phyloP scores from a whole-genome alignment of 2,113 vertebrate species.

The Epinephelus fuscoguttatus region DNA sequence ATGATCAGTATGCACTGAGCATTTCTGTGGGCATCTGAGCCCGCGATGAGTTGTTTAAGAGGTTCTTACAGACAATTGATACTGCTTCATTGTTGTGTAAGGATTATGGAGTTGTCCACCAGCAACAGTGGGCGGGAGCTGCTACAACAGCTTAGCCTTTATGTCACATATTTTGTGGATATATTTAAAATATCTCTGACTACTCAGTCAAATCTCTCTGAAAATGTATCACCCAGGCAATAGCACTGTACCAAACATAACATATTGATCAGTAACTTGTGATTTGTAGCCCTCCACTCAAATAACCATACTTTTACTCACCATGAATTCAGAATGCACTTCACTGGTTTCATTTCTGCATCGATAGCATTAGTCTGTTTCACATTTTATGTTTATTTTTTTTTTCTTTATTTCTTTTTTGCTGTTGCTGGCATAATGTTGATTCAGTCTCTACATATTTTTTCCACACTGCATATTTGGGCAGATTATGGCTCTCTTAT shows the following conservation, averaged over 20 bases:
- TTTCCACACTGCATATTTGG: neutral
- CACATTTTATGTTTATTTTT: neutral
- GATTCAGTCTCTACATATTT: conserved; percentile 27
- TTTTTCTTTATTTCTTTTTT: neutral
- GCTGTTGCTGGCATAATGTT: conserved; percentile 30
- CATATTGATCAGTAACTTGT: conserved; percentile 24
- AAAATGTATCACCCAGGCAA: conserved; percentile 9
- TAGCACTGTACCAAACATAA: neutral
- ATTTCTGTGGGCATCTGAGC: conserved; percentile 35
- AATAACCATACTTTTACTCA: neutral
- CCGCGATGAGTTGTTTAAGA: conserved; percentile 25
- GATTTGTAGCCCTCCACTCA: neutral
- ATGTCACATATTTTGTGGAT: conserved; percentile 5
- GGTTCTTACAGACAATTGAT: conserved; percentile 25
- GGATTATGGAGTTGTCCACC: conserved; percentile 27
- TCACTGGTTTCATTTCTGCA: conserved; percentile 30
- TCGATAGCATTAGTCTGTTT: conserved; percentile 20
- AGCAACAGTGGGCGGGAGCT: conserved; percentile 31
- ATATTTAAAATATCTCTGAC: conserved; percentile 29
- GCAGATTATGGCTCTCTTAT: conserved; percentile 17
- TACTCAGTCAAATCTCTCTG: neutral
- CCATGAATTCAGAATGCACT: conserved; percentile 19
- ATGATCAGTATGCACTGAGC: conserved; percentile 16
- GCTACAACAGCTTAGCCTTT: neutral
- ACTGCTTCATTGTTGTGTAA: conserved; percentile 29